phyloP scores from a whole-genome alignment of 30 jellyfish, hydroid and myxozoan genomes.

The Sanderia malayensis region DNA sequence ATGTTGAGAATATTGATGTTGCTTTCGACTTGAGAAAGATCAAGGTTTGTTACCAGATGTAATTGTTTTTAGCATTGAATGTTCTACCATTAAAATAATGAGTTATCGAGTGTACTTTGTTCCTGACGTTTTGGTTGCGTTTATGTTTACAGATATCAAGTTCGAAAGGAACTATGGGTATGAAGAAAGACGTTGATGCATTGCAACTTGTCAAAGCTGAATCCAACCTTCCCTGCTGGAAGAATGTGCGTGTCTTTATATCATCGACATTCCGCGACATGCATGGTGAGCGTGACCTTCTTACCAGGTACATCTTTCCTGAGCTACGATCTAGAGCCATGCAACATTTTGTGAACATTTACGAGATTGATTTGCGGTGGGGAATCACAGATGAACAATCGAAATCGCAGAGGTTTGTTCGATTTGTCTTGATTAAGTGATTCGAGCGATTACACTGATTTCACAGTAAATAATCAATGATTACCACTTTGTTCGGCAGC shows the following conservation, averaged over 20 bases:
- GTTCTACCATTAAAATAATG: no score
- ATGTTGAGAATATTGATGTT: slow-evolving; percentile 87
- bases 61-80: no score
- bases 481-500: slow-evolving; percentile 50
- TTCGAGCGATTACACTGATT: no score
- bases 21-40: slow-evolving; percentile 72
- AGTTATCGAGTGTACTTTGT: neutral
- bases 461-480: no score
- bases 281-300: slow-evolving; percentile 98
- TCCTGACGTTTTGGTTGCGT: neutral
- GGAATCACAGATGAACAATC: slow-evolving; percentile 94
- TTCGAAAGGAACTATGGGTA: neutral
- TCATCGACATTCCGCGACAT: slow-evolving; percentile 94
- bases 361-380: slow-evolving; percentile 96
- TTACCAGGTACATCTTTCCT: slow-evolving; percentile 86
- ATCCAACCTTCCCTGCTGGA: slow-evolving; percentile 67
- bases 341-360: slow-evolving; percentile 68
- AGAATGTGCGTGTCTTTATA: slow-evolving; percentile 79
- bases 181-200: neutral
- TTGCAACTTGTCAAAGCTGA: slow-evolving; percentile 30
- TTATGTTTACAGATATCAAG: slow-evolving; percentile 30
- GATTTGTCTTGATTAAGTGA: no score
- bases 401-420: slow-evolving; percentile 69
- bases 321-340: slow-evolving; percentile 82
- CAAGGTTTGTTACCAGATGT: slow-evolving; percentile 69